phyloP scores from a whole-genome alignment of 2,797 vertebrate genomes.

The Podarcis lilfordi region DNA sequence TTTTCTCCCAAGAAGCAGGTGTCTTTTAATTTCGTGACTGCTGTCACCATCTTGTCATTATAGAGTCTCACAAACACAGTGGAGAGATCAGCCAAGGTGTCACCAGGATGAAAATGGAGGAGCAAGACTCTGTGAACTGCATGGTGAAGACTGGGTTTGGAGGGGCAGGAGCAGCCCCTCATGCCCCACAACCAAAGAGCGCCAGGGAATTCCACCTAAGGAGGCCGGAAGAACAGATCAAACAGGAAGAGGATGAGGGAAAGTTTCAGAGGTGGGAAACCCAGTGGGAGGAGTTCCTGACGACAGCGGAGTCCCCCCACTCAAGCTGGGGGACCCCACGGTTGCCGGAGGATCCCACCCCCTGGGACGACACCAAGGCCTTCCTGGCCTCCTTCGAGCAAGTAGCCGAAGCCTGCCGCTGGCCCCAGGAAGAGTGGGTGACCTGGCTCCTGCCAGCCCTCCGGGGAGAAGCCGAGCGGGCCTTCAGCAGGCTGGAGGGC shows the following conservation, averaged over 20 bases:
- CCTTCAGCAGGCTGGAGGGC: neutral
- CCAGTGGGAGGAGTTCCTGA: slow-evolving; percentile 1
- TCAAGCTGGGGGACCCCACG: neutral
- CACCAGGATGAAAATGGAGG: slow-evolving; percentile 2
- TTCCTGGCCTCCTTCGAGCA: slow-evolving; percentile 6
- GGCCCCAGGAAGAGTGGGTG: neutral
- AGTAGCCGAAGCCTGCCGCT: neutral
- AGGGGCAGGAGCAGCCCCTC: neutral
- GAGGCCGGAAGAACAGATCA: neutral
- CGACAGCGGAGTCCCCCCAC: neutral
- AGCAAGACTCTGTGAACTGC: neutral
- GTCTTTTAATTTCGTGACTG: too few relatives aligned
- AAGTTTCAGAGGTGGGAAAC: neutral
- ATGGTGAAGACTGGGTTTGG: neutral
- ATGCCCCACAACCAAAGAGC: neutral
- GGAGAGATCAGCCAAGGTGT: neutral
- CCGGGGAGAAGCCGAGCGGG: neutral
- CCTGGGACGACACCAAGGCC: neutral
- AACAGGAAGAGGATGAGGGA: neutral
- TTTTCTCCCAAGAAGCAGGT: too few relatives aligned
- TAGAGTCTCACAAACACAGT: neutral
- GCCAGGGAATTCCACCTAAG: neutral
- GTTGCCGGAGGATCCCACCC: neutral
- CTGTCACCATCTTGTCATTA: neutral
- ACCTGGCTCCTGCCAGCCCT: too few relatives aligned